These are phyloP conservation scores for Vultur gryphus DNA, from an alignment of 2,797 vertebrate genomes.

Conservation along the genomic window DNA sequence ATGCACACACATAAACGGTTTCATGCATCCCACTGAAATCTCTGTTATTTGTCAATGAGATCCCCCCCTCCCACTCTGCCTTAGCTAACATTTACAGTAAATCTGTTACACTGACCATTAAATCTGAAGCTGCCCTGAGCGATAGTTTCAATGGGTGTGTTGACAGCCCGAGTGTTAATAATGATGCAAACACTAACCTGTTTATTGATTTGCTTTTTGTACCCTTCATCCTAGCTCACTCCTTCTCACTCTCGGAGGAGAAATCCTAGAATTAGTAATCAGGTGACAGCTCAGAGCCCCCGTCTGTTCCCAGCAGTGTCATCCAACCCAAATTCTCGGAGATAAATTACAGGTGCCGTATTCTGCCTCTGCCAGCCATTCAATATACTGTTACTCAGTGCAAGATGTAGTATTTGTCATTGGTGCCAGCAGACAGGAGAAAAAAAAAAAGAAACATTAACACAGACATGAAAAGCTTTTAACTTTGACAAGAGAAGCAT, in stretches of 20 bases:
- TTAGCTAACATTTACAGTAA: slow-evolving; percentile 80
- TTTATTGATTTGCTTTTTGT: slow-evolving; percentile 84
- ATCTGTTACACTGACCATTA: slow-evolving; percentile 81
- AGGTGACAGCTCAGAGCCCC: slow-evolving; percentile 75
- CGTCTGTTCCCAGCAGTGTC: slow-evolving; percentile 75
- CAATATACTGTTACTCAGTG: slow-evolving; percentile 75
- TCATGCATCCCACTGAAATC: slow-evolving; percentile 57
- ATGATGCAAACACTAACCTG: slow-evolving; percentile 81
- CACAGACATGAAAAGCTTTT: slow-evolving; percentile 78
- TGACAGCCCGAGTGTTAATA: slow-evolving; percentile 81
- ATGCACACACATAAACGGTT: slow-evolving; percentile 67
- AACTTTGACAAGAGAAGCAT: slow-evolving; percentile 73
- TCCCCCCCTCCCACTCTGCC: slow-evolving; percentile 7
- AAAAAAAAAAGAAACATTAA: slow-evolving; percentile 65
- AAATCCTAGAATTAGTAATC: slow-evolving; percentile 81
- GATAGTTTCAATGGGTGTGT: slow-evolving; percentile 76
- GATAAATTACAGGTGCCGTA: slow-evolving; percentile 78
- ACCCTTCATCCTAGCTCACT: slow-evolving; percentile 77
- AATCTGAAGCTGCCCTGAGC: slow-evolving; percentile 76
- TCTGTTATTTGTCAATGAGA: slow-evolving; percentile 69
- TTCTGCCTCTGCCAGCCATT: slow-evolving; percentile 73
- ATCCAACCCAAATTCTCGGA: slow-evolving; percentile 75
- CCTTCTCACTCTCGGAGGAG: slow-evolving; percentile 74
- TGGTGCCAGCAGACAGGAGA: slow-evolving; percentile 70
- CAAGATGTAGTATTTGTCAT: slow-evolving; percentile 75